A percentile compares a stretch with the other conserved stretches of the same genome.
Conservation (phyloP, 2,113 vertebrate genomes). For the Physeter macrocephalus region DNA sequence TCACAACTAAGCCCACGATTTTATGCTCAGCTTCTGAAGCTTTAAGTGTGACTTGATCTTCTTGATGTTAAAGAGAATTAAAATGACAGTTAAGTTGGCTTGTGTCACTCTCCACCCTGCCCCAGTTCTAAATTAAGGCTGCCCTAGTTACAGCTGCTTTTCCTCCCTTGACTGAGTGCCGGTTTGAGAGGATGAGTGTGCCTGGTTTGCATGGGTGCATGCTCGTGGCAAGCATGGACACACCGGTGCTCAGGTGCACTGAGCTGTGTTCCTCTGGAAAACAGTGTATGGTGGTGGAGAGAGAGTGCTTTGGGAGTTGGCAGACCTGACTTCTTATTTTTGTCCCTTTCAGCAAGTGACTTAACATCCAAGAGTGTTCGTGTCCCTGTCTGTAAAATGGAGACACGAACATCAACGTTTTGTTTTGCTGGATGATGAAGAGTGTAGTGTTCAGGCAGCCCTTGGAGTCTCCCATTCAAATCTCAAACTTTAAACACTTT, state of each 20-base stretch:
- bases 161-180: neutral
- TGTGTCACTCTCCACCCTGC: neutral
- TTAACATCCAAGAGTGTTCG: neutral
- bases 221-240: too few relatives aligned
- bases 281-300: neutral
- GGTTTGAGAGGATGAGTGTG: too few relatives aligned
- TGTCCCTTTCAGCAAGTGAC: neutral
- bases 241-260: too few relatives aligned
- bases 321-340: neutral
- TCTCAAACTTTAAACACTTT: neutral
- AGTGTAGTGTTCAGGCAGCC: neutral
- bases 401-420: neutral
- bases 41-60: neutral
- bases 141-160: conserved; percentile 10
- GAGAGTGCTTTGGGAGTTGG: neutral
- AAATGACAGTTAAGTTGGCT: conserved; percentile 33
- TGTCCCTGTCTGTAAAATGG: neutral
- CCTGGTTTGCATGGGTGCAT: neutral
- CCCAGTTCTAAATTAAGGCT: conserved; percentile 53
- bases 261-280: neutral
- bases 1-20: neutral
- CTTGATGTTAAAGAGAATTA: conserved; percentile 38
- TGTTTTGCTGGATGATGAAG: neutral
- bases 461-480: neutral
- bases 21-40: neutral